A percentile compares a stretch with the other conserved stretches of the same genome.
These are phyloP conservation scores for Atrichornis clamosus DNA, from an alignment of 2,113 vertebrate species.

Conservation along the genomic window DNA sequence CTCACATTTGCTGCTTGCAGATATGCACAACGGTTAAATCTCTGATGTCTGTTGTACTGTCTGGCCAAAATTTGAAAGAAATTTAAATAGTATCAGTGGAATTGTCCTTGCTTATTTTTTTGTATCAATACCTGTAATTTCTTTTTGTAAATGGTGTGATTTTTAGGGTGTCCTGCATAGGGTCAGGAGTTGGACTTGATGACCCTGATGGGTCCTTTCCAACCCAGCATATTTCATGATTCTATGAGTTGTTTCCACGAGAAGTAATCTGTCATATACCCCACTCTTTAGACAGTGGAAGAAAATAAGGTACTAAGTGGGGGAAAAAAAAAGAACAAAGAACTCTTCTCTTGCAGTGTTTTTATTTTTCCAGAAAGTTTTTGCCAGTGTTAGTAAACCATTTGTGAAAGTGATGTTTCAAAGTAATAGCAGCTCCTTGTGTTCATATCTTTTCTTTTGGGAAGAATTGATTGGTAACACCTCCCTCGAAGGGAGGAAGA, in stretches of 20 bases:
- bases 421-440: background rate
- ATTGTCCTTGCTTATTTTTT: background rate
- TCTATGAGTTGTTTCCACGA: background rate
- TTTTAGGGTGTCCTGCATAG: background rate
- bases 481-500: background rate
- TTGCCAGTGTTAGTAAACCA: background rate
- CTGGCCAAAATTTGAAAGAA: background rate
- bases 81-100: background rate
- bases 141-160: background rate
- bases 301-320: background rate
- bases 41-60: background rate
- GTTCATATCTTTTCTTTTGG: background rate
- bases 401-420: constrained; percentile 22
- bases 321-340: background rate
- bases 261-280: background rate
- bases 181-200: background rate
- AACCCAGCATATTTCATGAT: background rate
- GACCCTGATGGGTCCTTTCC: background rate
- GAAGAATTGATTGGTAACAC: background rate
- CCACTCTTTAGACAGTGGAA: background rate
- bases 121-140: background rate
- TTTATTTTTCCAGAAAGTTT: background rate
- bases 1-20: background rate
- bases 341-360: background rate
- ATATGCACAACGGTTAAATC: background rate